These are phyloP conservation scores for Drosophila eugracilis DNA, from an alignment of 1,140 invertebrate species.

Conservation along the genomic window DNA sequence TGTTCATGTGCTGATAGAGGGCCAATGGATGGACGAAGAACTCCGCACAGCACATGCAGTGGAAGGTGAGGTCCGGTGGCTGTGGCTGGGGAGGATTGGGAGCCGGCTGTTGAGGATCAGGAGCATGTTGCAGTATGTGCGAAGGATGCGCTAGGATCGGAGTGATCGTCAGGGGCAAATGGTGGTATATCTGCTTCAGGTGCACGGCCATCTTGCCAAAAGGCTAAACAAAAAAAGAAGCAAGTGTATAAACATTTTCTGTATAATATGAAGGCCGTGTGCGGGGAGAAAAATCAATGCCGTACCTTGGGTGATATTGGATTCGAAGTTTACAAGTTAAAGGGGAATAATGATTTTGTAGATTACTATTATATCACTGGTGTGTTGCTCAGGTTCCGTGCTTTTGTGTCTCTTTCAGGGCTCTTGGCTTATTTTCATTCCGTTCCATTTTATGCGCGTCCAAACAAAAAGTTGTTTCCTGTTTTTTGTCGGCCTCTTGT, in stretches of 20 bases:
- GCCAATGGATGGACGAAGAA: conserved; percentile 74
- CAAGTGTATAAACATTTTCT: conserved; percentile 19
- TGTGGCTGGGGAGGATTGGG: conserved; percentile 39
- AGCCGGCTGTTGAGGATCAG: conserved; percentile 29
- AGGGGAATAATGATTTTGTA: conserved; percentile 5
- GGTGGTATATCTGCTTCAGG: conserved; percentile 70
- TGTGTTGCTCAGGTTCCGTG: conserved; percentile 40
- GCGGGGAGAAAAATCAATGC: conserved; percentile 44
- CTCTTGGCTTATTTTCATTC: conserved; percentile 19
- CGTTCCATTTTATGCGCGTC: conserved; percentile 23
- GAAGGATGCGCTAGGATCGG: conserved; percentile 55
- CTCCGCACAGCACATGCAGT: conserved; percentile 81
- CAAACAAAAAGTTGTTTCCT: conserved; percentile 21
- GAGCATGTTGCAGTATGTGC: conserved; percentile 33
- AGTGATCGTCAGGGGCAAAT: conserved; percentile 73
- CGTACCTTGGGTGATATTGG: conserved; percentile 30
- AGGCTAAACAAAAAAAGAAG: conserved; percentile 37
- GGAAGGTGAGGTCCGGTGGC: conserved; percentile 81
- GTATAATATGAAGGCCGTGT: conserved; percentile 20
- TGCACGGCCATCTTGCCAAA: conserved; percentile 69
- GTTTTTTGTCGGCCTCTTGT: conserved; percentile 6
- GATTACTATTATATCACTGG: conserved; percentile 48
- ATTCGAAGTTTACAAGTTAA: conserved; percentile 1
- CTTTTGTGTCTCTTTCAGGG: conserved; percentile 23
- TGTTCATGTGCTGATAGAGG: conserved; percentile 83